These are phyloP conservation scores for Diaprepes abbreviatus DNA, from an alignment of 2,888 invertebrate species.

Conservation along the genomic window DNA sequence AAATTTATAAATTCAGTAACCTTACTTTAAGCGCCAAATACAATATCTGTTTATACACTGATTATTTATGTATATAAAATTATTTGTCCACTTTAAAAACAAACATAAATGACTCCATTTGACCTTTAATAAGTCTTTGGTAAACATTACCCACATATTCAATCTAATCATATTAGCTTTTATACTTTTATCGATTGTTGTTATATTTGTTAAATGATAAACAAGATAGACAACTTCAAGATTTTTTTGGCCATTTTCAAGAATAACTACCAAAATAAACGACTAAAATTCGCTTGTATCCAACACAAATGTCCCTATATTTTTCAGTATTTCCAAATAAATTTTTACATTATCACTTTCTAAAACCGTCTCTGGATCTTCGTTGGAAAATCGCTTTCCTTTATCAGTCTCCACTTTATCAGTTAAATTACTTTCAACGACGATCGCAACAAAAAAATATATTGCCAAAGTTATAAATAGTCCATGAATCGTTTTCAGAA, in stretches of 20 bases:
- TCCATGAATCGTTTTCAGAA: not conserved
- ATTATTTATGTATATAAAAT: too few species aligned
- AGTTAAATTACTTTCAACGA: constrained; percentile 16
- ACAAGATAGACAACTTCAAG: too few species aligned
- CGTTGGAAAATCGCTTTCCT: constrained; percentile 9
- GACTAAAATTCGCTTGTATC: not conserved
- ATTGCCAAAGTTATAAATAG: constrained; percentile 9
- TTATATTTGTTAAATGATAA: too few species aligned
- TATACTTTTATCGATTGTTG: too few species aligned
- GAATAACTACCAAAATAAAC: constrained; percentile 2
- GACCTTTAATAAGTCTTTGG: too few species aligned
- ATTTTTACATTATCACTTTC: constrained; percentile 19
- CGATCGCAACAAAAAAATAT: constrained; percentile 8
- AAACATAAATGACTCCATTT: too few species aligned
- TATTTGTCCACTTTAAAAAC: too few species aligned
- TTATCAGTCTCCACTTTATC: constrained; percentile 21
- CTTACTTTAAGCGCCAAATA: too few species aligned
- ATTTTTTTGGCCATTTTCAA: not conserved
- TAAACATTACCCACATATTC: too few species aligned
- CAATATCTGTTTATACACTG: too few species aligned
- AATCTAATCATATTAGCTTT: too few species aligned
- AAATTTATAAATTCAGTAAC: too few species aligned
- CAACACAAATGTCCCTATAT: constrained; percentile 6
- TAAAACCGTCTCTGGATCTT: constrained; percentile 13
- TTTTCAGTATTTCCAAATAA: constrained; percentile 10